Evolutionary conservation across 2,113 vertebrate genomes (phyloP).

Genomic region (Sakesphorus luctuosus): DNA sequence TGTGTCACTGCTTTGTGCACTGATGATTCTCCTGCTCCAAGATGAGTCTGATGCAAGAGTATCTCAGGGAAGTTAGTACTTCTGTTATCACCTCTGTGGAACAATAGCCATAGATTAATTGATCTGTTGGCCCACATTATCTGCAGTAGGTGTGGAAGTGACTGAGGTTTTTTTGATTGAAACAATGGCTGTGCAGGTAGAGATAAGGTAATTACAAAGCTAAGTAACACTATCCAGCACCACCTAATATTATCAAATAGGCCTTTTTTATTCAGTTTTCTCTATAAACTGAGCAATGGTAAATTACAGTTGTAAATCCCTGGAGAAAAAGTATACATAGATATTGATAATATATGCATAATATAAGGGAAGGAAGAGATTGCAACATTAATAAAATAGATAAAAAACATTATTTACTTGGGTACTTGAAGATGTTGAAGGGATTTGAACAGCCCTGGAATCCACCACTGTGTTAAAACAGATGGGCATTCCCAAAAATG

Average conservation of each 20-base stretch:
- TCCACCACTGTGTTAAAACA: neutral
- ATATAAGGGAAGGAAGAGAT: neutral
- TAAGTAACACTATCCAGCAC: neutral
- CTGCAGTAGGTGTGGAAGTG: neutral
- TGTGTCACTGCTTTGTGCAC: neutral
- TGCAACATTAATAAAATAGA: neutral
- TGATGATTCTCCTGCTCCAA: neutral
- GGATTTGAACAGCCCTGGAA: neutral
- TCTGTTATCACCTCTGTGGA: neutral
- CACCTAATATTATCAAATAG: neutral
- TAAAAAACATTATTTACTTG: neutral
- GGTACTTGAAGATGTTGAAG: neutral
- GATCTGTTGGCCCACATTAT: neutral
- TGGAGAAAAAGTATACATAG: neutral
- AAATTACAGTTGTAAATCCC: neutral
- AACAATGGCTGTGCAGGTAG: neutral
- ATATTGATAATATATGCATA: neutral
- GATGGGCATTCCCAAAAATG: neutral
- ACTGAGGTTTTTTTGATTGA: neutral
- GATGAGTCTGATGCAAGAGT: neutral
- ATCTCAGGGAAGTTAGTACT: neutral
- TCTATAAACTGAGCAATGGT: neutral
- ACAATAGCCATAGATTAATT: neutral
- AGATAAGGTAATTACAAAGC: slow-evolving; percentile 30
- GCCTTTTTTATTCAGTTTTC: neutral